A percentile compares a stretch with the other conserved stretches of the same genome.
These are phyloP conservation scores for Tetragnatha montana DNA, from an alignment of 2,888 invertebrate genomes.

Conservation along the genomic window DNA sequence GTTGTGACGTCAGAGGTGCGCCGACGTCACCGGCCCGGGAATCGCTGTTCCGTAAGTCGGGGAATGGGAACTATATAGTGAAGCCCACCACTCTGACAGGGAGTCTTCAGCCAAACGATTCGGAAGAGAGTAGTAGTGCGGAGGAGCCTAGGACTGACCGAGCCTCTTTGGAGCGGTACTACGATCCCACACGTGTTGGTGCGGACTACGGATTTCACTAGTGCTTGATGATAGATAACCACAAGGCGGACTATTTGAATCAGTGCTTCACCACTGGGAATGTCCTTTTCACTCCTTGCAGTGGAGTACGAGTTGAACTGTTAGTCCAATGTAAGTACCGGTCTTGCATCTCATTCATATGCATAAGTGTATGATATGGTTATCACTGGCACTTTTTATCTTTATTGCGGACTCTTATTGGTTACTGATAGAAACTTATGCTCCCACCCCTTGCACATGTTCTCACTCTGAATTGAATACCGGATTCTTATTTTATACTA, in stretches of 20 bases:
- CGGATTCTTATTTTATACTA: too few relatives aligned
- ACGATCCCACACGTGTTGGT: slow-evolving; percentile 48
- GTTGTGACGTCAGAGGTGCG: slow-evolving; percentile 48
- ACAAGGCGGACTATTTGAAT: slow-evolving; percentile 55
- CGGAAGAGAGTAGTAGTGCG: slow-evolving; percentile 13
- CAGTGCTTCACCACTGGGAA: slow-evolving; percentile 8
- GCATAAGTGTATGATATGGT: background rate
- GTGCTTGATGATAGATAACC: slow-evolving; percentile 10
- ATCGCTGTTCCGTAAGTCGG: slow-evolving; percentile 20
- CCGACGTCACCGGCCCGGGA: slow-evolving; percentile 59
- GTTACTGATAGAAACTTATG: background rate
- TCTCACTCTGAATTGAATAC: too few relatives aligned
- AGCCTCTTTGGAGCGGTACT: background rate
- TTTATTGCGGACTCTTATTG: background rate
- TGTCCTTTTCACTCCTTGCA: slow-evolving; percentile 32
- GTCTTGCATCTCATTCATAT: background rate
- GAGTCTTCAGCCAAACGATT: slow-evolving; percentile 45
- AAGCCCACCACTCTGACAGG: slow-evolving; percentile 6
- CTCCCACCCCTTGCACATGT: background rate
- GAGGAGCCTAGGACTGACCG: background rate
- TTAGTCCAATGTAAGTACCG: slow-evolving; percentile 64
- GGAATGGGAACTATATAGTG: slow-evolving; percentile 57
- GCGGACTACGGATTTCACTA: slow-evolving; percentile 4
- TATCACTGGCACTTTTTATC: background rate
- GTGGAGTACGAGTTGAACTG: slow-evolving; percentile 44